A percentile compares a stretch with the other conserved stretches of the same genome.
Evolutionary conservation across 1,140 invertebrate genomes (phyloP).

Genomic region (Drosophila simulans): DNA sequence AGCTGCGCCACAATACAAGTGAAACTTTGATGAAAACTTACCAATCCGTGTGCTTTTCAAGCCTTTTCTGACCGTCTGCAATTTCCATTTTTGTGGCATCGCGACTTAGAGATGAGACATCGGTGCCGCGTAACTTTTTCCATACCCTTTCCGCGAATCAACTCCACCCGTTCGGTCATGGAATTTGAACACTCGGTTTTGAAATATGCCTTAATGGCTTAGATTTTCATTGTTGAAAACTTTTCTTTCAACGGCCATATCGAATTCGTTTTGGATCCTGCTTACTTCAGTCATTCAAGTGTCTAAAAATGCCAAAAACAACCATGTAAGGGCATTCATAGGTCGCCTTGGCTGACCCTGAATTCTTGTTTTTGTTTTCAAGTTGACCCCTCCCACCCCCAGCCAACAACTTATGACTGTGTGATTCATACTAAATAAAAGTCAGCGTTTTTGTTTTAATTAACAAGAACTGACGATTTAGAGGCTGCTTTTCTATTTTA

Average conservation of each 20-base stretch:
- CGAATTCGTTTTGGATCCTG: no score
- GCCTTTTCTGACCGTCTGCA: background rate
- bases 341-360: conserved; percentile 23
- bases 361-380: conserved; percentile 62
- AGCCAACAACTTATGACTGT: conserved; percentile 22
- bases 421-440: conserved; percentile 77
- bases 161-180: conserved; percentile 32
- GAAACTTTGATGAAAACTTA: conserved; percentile 16
- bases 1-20: conserved; percentile 33
- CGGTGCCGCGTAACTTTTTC: conserved; percentile 61
- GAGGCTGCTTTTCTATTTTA: background rate
- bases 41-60: background rate
- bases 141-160: conserved; percentile 46
- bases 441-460: conserved; percentile 56
- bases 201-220: background rate
- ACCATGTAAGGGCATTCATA: conserved; percentile 38
- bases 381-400: conserved; percentile 31
- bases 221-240: background rate
- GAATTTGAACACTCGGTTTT: background rate
- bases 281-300: no score
- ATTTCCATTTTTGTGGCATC: conserved; percentile 34
- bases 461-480: conserved; percentile 13
- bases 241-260: background rate
- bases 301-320: background rate
- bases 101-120: conserved; percentile 57